phyloP scores from a whole-genome alignment of 2,113 vertebrate genomes.

The Chionomys nivalis region DNA sequence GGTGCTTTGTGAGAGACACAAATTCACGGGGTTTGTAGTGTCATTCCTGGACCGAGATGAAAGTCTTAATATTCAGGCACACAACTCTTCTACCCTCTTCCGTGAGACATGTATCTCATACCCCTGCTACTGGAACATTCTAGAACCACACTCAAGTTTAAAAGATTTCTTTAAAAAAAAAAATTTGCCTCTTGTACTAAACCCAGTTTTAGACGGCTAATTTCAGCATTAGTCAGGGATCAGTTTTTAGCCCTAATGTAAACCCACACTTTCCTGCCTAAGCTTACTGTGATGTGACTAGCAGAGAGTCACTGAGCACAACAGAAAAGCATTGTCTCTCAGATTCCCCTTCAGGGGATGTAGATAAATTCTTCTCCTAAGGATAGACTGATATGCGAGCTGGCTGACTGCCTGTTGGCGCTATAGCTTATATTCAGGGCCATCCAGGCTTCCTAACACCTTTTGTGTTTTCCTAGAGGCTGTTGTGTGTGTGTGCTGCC shows the following conservation, averaged over 20 bases:
- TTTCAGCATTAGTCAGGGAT: slow-evolving; percentile 25
- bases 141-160: neutral
- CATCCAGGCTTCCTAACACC: neutral
- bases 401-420: neutral
- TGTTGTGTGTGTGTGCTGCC: no score
- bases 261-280: slow-evolving; percentile 3
- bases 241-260: slow-evolving; percentile 7
- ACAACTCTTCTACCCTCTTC: neutral
- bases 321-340: neutral
- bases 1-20: neutral
- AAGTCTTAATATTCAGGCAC: neutral
- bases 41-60: neutral
- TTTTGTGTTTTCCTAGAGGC: neutral
- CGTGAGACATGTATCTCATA: neutral
- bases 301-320: neutral
- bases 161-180: neutral
- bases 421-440: neutral
- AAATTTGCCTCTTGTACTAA: neutral
- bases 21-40: neutral
- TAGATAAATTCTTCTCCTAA: slow-evolving; percentile 15
- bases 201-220: neutral
- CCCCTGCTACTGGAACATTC: neutral
- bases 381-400: neutral
- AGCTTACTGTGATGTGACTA: neutral
- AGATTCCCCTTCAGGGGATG: neutral